phyloP scores from a whole-genome alignment of 1,140 invertebrate species.

The Cydia fagiglandana region DNA sequence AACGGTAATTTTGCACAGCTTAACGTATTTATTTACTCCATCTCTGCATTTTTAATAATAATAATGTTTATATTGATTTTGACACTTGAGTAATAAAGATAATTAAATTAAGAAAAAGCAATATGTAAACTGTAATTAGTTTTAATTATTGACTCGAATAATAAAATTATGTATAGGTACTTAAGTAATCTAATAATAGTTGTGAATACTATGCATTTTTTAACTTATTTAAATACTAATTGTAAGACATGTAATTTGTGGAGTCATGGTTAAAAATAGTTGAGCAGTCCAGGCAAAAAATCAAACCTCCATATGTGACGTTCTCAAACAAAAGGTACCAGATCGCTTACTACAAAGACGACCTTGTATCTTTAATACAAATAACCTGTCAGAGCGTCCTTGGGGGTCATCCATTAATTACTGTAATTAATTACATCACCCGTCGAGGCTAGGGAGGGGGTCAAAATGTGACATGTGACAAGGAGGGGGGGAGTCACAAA shows the following conservation, averaged over 20 bases:
- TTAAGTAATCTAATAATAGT: background rate
- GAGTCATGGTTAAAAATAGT: background rate
- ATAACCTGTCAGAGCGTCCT: too few species aligned
- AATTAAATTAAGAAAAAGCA: background rate
- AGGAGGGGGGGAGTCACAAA: too few species aligned
- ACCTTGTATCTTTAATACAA: too few species aligned
- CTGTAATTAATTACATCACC: too few species aligned
- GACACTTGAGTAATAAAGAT: background rate
- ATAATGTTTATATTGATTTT: background rate
- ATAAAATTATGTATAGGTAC: background rate
- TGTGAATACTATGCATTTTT: slow-evolving; percentile 10
- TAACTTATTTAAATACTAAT: background rate
- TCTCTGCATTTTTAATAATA: background rate
- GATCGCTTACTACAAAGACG: too few species aligned
- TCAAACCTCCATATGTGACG: too few species aligned
- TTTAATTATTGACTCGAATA: background rate
- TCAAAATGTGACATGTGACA: too few species aligned
- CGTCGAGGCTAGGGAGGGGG: too few species aligned
- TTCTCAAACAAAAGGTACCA: too few species aligned
- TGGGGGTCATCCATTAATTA: too few species aligned
- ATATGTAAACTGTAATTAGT: background rate
- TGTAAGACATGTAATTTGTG: background rate
- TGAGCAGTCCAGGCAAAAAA: background rate
- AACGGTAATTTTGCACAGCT: too few species aligned
- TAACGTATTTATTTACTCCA: too few species aligned